Conservation (phyloP, 2,797 vertebrate species). For the Sebastes melanostomus region DNA sequence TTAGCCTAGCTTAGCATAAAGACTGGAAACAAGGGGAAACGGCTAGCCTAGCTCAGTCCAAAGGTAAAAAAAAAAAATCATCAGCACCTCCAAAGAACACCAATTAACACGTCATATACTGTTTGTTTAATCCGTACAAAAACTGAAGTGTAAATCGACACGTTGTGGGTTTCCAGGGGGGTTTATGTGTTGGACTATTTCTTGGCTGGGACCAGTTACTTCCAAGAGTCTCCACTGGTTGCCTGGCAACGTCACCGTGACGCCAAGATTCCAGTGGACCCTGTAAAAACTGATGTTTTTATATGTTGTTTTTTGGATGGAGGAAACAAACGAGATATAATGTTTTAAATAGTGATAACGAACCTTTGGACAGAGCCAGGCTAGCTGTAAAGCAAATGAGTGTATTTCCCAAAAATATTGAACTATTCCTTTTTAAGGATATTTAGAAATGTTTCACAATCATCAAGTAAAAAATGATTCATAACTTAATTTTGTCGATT, state of each 20-base stretch:
- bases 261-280: fast-evolving
- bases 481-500: background rate
- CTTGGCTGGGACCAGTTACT: background rate
- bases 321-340: background rate
- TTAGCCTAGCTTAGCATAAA: background rate
- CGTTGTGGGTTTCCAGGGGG: too few relatives aligned
- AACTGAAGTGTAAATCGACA: too few relatives aligned
- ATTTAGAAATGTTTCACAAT: background rate
- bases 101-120: too few relatives aligned
- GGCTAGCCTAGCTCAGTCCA: too few relatives aligned
- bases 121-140: too few relatives aligned
- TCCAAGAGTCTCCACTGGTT: background rate
- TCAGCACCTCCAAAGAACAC: too few relatives aligned
- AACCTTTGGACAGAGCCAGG: background rate
- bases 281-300: background rate
- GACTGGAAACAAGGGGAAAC: too few relatives aligned
- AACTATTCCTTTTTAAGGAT: background rate
- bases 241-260: background rate
- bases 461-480: background rate
- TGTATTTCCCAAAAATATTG: background rate
- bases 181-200: background rate
- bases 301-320: background rate
- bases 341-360: background rate
- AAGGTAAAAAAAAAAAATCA: too few relatives aligned
- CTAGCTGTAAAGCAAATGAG: background rate